A percentile compares a stretch with the other conserved stretches of the same genome.
Conservation (phyloP, 2,888 invertebrate genomes). For the Catocala sponsa region DNA sequence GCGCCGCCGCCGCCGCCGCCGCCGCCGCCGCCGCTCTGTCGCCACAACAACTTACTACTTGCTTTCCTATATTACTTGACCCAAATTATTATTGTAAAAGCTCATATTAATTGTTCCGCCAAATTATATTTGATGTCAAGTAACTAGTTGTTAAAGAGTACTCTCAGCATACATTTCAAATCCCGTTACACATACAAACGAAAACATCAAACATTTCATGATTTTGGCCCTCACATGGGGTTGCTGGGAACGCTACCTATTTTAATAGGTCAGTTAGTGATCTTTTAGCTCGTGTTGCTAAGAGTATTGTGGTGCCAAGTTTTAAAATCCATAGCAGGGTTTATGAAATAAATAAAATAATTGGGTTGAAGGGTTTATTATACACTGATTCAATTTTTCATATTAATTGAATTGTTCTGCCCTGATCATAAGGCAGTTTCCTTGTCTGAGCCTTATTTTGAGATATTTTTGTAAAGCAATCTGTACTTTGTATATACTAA, state of each 20-base stretch:
- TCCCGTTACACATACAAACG: not conserved
- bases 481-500: too few species aligned
- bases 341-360: slow-evolving; percentile 10
- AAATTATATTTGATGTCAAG: not conserved
- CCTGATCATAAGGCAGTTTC: too few species aligned
- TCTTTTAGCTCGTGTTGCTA: slow-evolving; percentile 19
- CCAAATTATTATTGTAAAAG: slow-evolving; percentile 30
- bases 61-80: slow-evolving; percentile 37
- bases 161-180: not conserved
- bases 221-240: slow-evolving; percentile 7
- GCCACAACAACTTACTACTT: slow-evolving; percentile 47
- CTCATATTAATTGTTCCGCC: slow-evolving; percentile 8
- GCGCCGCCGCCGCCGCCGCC: slow-evolving; percentile 5
- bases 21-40: slow-evolving; percentile 22
- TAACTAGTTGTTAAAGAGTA: not conserved
- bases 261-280: slow-evolving; percentile 28
- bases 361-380: slow-evolving; percentile 4
- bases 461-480: too few species aligned
- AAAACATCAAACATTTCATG: not conserved
- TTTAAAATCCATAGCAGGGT: slow-evolving; percentile 14
- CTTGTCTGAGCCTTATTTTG: too few species aligned
- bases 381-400: not conserved
- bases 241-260: slow-evolving; percentile 12
- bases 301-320: slow-evolving; percentile 13
- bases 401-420: too few species aligned